Percentiles rank a stretch among this genome's conserved stretches.
phyloP scores from a whole-genome alignment of 37 sponge, comb jelly and placozoan genomes.

The Halisarca cf. caerulea region DNA sequence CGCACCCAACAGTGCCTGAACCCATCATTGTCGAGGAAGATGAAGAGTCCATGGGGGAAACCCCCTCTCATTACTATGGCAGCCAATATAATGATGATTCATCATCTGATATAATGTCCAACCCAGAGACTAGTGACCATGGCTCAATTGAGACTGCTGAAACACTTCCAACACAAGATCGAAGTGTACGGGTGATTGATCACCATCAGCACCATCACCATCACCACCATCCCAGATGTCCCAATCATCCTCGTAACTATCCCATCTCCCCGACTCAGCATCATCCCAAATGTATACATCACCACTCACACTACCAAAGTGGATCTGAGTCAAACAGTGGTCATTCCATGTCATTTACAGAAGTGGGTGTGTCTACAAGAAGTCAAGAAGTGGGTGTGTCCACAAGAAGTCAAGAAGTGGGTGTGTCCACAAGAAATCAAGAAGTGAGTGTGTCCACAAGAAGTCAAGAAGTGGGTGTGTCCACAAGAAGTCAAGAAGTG shows the following conservation, averaged over 20 bases:
- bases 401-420: background rate
- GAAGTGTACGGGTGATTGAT: background rate
- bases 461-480: too few relatives aligned
- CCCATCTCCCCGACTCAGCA: background rate
- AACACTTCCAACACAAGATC: too few relatives aligned
- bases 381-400: background rate
- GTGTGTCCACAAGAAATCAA: too few relatives aligned
- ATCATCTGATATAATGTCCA: too few relatives aligned
- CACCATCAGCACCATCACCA: slow-evolving; percentile 11
- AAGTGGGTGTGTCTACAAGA: too few relatives aligned
- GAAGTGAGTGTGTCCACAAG: too few relatives aligned
- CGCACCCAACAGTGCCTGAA: slow-evolving; percentile 53
- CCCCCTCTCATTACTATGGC: too few relatives aligned
- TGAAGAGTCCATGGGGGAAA: slow-evolving; percentile 1
- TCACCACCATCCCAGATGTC: slow-evolving; percentile 12
- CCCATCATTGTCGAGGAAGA: slow-evolving; percentile 24
- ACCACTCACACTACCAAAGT: background rate
- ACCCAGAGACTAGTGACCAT: too few relatives aligned
- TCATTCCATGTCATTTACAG: too few relatives aligned
- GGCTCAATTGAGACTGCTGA: too few relatives aligned
- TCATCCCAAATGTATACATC: background rate
- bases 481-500: background rate
- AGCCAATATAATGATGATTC: too few relatives aligned
- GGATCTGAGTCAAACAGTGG: background rate
- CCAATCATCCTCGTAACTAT: background rate